phyloP scores from a whole-genome alignment of 2,888 invertebrate genomes.

The Limenitis camilla region DNA sequence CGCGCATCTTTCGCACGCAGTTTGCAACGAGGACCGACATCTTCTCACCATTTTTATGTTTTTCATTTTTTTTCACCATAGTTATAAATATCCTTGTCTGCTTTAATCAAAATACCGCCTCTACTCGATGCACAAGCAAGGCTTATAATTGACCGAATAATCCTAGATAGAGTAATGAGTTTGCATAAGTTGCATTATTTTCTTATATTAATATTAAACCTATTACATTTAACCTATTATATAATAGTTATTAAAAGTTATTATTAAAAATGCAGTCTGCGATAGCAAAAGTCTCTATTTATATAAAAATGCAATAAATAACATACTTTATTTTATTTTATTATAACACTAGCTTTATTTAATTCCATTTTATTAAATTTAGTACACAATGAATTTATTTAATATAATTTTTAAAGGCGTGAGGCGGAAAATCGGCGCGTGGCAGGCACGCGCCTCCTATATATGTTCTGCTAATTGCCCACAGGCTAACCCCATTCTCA shows the following conservation, averaged over 20 bases:
- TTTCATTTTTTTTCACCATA: conserved; percentile 55
- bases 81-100: conserved; percentile 63
- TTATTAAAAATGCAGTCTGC: not conserved
- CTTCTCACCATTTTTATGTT: conserved; percentile 56
- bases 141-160: conserved; percentile 50
- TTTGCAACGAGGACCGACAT: conserved; percentile 26
- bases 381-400: conserved; percentile 28
- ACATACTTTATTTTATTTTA: no score
- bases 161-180: not conserved
- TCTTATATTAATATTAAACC: no score
- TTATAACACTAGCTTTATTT: not conserved
- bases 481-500: conserved; percentile 3
- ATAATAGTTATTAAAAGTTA: not conserved
- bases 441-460: conserved; percentile 37
- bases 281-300: not conserved
- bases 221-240: no score
- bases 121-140: conserved; percentile 51
- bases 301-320: not conserved
- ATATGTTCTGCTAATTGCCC: conserved; percentile 18
- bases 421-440: conserved; percentile 31
- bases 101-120: conserved; percentile 69
- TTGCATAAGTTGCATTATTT: no score
- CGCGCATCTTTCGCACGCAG: conserved; percentile 42
- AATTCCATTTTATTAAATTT: not conserved
- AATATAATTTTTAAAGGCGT: not conserved